Evolutionary conservation across 2,113 vertebrate species (phyloP).

Genomic region (Vulpes lagopus): DNA sequence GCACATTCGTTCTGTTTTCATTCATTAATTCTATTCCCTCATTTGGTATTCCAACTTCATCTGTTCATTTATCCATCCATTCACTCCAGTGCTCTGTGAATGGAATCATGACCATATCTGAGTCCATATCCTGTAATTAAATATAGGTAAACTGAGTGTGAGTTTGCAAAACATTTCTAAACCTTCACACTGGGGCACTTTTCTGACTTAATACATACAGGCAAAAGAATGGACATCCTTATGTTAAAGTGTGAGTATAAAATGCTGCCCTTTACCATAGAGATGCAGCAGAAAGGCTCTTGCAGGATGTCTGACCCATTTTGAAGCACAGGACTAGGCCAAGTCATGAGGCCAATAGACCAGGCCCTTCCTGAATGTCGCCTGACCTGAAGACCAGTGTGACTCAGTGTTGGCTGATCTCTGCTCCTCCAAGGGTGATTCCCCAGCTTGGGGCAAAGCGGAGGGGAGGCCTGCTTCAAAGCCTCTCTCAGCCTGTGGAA

Average conservation of each 20-base stretch:
- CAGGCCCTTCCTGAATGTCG: not conserved
- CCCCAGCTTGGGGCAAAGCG: not conserved
- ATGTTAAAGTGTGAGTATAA: not conserved
- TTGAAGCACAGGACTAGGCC: not conserved
- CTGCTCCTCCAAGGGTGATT: not conserved
- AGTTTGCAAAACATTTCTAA: constrained; percentile 11
- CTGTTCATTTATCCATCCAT: not conserved
- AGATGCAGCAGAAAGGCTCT: not conserved
- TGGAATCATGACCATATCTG: not conserved
- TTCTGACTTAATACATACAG: not conserved
- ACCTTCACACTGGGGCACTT: not conserved
- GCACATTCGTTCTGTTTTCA: not conserved
- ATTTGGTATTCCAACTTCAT: not conserved
- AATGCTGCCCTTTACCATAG: not conserved
- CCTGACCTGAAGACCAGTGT: not conserved
- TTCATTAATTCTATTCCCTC: not conserved
- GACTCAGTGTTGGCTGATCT: constrained; percentile 34
- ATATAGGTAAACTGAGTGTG: not conserved
- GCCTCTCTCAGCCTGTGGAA: not conserved
- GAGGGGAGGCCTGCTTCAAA: constrained; percentile 12
- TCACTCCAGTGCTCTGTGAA: not conserved
- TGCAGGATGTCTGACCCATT: not conserved
- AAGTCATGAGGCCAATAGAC: not conserved
- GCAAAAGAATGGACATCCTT: not conserved
- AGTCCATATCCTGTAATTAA: not conserved